Percentiles rank a stretch among this genome's conserved stretches.
Evolutionary conservation across 2,888 invertebrate species (phyloP).

Genomic region (Lysandra bellargus): DNA sequence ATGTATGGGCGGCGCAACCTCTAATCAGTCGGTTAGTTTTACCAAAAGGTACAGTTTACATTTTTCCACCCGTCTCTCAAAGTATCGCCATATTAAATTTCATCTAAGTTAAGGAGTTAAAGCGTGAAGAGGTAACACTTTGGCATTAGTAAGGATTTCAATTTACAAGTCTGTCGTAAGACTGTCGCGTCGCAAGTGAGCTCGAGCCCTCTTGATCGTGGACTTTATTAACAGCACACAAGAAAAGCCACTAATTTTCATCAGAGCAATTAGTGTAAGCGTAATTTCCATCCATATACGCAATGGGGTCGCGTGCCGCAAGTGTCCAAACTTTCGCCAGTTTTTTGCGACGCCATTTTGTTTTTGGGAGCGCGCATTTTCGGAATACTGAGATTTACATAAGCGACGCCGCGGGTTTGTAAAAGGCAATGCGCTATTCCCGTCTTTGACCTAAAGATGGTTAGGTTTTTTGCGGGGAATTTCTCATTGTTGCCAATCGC

Average conservation of each 20-base stretch:
- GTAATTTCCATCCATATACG: conserved; percentile 37
- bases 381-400: conserved; percentile 77
- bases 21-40: too few relatives aligned
- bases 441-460: conserved; percentile 35
- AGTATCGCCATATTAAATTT: too few relatives aligned
- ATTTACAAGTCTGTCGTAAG: neutral
- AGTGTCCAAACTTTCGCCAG: conserved; percentile 67
- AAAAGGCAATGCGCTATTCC: conserved; percentile 42
- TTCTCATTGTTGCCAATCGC: conserved; percentile 20
- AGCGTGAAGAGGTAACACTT: too few relatives aligned
- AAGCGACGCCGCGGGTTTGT: conserved; percentile 47
- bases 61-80: too few relatives aligned
- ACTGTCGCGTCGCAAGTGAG: too few relatives aligned
- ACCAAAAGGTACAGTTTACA: too few relatives aligned
- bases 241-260: neutral
- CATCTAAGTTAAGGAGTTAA: too few relatives aligned
- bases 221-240: neutral
- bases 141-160: too few relatives aligned
- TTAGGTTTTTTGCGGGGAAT: conserved; percentile 28
- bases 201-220: neutral
- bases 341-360: conserved; percentile 64
- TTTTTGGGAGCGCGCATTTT: conserved; percentile 69
- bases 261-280: conserved; percentile 27
- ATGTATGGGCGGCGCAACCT: too few relatives aligned
- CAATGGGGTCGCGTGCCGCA: conserved; percentile 47